Percentiles rank a stretch among this genome's conserved stretches.
Conservation (phyloP, 2,888 invertebrate genomes). For the Ophraella communa region DNA sequence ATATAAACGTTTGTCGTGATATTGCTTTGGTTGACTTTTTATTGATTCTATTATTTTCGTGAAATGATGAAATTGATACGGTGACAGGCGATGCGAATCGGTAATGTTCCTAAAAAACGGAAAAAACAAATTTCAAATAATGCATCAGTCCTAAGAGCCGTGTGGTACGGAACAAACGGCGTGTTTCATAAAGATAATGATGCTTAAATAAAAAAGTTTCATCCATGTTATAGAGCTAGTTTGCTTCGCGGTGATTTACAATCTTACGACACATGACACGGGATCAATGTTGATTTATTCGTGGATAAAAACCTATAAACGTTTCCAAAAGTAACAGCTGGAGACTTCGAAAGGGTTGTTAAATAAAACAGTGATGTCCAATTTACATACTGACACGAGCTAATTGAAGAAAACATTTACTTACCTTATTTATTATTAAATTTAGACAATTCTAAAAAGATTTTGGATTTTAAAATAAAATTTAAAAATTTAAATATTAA, state of each 20-base stretch:
- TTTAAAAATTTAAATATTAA: no score
- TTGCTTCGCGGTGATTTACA: conserved; percentile 6
- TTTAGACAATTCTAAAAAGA: no score
- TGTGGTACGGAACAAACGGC: conserved; percentile 26
- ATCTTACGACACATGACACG: conserved; percentile 8
- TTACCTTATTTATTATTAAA: no score
- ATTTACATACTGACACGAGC: no score
- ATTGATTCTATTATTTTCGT: conserved; percentile 3
- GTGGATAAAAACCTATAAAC: no score
- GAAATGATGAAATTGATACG: conserved; percentile 35
- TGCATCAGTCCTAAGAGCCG: conserved; percentile 19
- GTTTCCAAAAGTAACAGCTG: no score
- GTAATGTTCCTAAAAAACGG: conserved; percentile 29
- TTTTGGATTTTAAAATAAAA: no score
- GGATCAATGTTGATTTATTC: not conserved
- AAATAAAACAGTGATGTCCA: no score
- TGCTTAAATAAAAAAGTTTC: conserved; percentile 23
- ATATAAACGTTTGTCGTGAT: not conserved
- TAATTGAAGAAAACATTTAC: no score
- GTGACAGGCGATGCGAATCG: conserved; percentile 39
- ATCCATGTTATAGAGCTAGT: conserved; percentile 17
- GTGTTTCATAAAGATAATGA: conserved; percentile 27
- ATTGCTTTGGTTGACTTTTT: not conserved
- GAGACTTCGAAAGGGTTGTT: no score
- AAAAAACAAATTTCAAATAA: conserved; percentile 21